phyloP scores from a whole-genome alignment of 2,888 invertebrate species.

The Heterodera filipjevi region DNA sequence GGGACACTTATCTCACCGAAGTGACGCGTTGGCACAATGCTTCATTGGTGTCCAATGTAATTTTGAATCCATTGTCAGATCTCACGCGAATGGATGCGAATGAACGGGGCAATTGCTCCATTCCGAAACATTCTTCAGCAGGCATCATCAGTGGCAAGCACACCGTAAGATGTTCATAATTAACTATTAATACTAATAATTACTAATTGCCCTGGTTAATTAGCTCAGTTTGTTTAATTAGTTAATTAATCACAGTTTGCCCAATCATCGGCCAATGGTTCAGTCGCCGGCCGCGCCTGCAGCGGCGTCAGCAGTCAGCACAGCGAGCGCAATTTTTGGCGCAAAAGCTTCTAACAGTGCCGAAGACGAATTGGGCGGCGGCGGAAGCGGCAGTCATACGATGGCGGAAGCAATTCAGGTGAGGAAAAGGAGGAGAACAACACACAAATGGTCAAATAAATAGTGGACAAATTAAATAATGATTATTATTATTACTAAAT shows the following conservation, averaged over 20 bases:
- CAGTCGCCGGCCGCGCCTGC: constrained; percentile 22
- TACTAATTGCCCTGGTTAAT: too few species aligned
- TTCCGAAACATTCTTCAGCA: constrained; percentile 42
- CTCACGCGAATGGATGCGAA: constrained; percentile 61
- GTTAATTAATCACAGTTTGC: background rate
- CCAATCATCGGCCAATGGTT: constrained; percentile 19
- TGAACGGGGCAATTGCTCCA: constrained; percentile 55
- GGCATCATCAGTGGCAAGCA: constrained; percentile 24
- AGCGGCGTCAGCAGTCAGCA: constrained; percentile 25
- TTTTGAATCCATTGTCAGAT: constrained; percentile 43
- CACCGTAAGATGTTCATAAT: constrained; percentile 25
- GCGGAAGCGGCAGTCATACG: background rate
- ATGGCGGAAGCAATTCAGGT: background rate
- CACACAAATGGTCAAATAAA: background rate
- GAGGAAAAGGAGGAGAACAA: background rate
- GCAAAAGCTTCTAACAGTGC: background rate
- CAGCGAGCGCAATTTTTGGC: constrained; percentile 18
- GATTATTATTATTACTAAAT: background rate
- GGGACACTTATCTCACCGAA: constrained; percentile 26
- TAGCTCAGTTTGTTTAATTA: background rate
- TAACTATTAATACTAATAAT: too few species aligned
- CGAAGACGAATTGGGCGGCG: background rate
- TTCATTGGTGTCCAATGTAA: background rate
- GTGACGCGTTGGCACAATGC: background rate
- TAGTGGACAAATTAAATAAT: background rate